Evolutionary conservation across 2,797 vertebrate species (phyloP).

Genomic region (Philypnodon macrostomus): DNA sequence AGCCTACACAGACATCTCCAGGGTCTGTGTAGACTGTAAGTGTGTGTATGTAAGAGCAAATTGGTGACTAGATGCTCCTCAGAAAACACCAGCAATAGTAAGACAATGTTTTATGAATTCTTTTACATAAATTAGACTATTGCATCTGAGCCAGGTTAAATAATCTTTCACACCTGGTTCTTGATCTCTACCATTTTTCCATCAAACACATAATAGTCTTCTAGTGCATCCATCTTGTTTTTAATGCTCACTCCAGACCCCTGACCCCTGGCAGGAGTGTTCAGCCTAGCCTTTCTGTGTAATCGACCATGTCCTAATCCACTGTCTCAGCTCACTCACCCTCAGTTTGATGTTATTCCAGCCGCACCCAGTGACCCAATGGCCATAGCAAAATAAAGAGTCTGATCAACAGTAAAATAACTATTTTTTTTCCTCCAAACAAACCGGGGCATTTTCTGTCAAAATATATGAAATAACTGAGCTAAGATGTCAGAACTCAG

Average conservation of each 20-base stretch:
- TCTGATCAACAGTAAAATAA: slow-evolving; percentile 35
- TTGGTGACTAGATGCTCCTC: too few relatives aligned
- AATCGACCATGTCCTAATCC: slow-evolving; percentile 57
- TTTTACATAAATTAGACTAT: not conserved
- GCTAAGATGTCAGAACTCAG: slow-evolving; percentile 44
- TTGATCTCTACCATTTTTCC: not conserved
- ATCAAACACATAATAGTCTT: not conserved
- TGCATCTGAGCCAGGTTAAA: not conserved
- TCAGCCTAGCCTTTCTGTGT: slow-evolving; percentile 38
- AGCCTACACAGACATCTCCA: too few relatives aligned
- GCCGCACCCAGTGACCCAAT: slow-evolving; percentile 60
- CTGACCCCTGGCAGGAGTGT: slow-evolving; percentile 37
- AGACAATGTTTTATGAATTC: too few relatives aligned
- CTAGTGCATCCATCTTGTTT: not conserved
- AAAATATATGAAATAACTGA: slow-evolving; percentile 58
- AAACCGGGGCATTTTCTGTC: slow-evolving; percentile 51
- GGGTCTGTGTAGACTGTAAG: too few relatives aligned
- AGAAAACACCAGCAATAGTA: too few relatives aligned
- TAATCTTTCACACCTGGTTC: not conserved
- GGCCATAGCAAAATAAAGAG: slow-evolving; percentile 33
- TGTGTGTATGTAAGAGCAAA: too few relatives aligned
- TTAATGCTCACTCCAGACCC: slow-evolving; percentile 26
- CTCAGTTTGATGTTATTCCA: slow-evolving; percentile 67
- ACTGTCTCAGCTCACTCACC: slow-evolving; percentile 40
- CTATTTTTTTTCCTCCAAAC: slow-evolving; percentile 37